These are phyloP conservation scores for Oryzias woworae DNA, from an alignment of 2,113 vertebrate genomes.

Conservation along the genomic window DNA sequence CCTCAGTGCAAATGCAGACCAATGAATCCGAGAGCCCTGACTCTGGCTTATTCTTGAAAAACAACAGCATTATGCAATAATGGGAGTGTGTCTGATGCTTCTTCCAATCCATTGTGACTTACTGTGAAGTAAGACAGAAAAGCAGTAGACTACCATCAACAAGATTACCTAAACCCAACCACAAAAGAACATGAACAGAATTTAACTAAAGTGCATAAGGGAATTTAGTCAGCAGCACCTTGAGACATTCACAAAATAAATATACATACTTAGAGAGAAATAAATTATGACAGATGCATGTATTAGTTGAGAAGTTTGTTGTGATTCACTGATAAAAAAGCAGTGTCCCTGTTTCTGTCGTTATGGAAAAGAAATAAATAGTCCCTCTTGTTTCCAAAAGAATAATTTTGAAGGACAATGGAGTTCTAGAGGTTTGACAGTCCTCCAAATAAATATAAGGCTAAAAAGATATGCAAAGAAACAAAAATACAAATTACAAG, in stretches of 20 bases:
- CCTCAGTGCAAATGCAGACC: conserved; percentile 74
- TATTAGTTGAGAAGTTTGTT: conserved; percentile 41
- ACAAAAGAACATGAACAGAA: conserved; percentile 66
- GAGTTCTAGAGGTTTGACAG: conserved; percentile 29
- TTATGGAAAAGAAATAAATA: conserved; percentile 53
- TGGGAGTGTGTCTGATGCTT: conserved; percentile 47
- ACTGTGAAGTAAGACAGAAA: conserved; percentile 34
- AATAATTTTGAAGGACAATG: conserved; percentile 21
- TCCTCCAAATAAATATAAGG: conserved; percentile 64
- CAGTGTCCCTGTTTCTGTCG: conserved; percentile 13
- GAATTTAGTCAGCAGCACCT: conserved; percentile 91
- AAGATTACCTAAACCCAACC: conserved; percentile 52
- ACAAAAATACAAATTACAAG: conserved; percentile 51
- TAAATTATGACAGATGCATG: conserved; percentile 82
- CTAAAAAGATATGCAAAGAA: conserved; percentile 26
- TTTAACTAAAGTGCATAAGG: conserved; percentile 91
- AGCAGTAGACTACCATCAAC: conserved; percentile 40
- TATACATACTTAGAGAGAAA: conserved; percentile 87
- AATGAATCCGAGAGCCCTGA: conserved; percentile 45
- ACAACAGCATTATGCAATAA: conserved; percentile 45
- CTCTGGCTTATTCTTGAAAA: conserved; percentile 50
- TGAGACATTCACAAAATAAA: conserved; percentile 97
- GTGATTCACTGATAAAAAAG: conserved; percentile 31
- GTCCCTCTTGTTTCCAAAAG: conserved; percentile 3
- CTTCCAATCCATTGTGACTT: conserved; percentile 62